Conservation (phyloP, 1,140 invertebrate genomes). For the Colletes gigas region DNA sequence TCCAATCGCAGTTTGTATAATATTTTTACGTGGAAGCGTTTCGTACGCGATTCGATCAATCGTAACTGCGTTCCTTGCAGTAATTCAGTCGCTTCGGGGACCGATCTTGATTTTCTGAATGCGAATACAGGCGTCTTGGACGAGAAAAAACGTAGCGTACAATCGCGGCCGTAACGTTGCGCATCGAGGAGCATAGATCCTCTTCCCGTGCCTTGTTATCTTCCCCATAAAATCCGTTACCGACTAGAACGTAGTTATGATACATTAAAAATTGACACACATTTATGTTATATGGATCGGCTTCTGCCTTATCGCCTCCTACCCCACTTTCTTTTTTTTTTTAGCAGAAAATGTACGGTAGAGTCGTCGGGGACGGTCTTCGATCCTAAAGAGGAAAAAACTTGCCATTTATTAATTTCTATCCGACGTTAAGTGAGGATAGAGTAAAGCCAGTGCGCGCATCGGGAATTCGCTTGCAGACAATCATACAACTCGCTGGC, state of each 20-base stretch:
- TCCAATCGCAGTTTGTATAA: too few species aligned
- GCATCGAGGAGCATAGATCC: constrained; percentile 31
- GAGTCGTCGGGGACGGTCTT: constrained; percentile 52
- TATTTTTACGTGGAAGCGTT: too few species aligned
- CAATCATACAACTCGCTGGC: background rate
- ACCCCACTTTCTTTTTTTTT: constrained; percentile 18
- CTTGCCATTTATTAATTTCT: constrained; percentile 31
- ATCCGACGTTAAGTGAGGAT: constrained; percentile 28
- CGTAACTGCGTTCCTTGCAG: background rate
- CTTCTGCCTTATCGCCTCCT: constrained; percentile 38
- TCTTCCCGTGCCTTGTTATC: constrained; percentile 32
- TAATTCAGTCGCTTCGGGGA: constrained; percentile 1
- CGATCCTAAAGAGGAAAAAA: constrained; percentile 51
- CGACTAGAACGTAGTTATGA: constrained; percentile 73
- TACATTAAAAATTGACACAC: constrained; percentile 80
- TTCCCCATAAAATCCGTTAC: constrained; percentile 55
- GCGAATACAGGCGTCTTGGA: constrained; percentile 40
- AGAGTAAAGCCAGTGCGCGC: constrained; percentile 9
- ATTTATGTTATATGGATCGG: constrained; percentile 71
- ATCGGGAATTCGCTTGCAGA: background rate
- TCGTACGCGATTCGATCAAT: background rate
- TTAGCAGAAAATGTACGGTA: constrained; percentile 20
- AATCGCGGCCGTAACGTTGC: constrained; percentile 21
- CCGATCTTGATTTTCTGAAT: background rate
- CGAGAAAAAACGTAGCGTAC: constrained; percentile 59